Evolutionary conservation across 2,888 invertebrate genomes (phyloP).

Genomic region (Melanophora roralis): DNA sequence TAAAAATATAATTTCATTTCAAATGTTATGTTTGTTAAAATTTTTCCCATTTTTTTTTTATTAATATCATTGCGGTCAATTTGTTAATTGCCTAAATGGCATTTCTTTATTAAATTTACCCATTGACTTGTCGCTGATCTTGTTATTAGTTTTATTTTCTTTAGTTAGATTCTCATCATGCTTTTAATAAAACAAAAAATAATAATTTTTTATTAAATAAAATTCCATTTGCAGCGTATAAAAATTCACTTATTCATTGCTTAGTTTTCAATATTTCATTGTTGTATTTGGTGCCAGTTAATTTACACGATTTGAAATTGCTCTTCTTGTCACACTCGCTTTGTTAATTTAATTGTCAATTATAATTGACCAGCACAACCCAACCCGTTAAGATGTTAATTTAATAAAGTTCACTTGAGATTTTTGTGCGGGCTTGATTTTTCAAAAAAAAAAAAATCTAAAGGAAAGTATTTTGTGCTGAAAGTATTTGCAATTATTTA

Average conservation of each 20-base stretch:
- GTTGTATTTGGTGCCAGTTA: constrained; percentile 14
- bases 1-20: too few species aligned
- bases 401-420: constrained; percentile 22
- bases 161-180: neutral
- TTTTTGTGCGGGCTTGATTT: neutral
- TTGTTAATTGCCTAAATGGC: constrained; percentile 14
- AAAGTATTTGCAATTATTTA: too few species aligned
- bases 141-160: constrained; percentile 5
- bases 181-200: constrained; percentile 12
- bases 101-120: constrained; percentile 49
- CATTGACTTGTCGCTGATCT: constrained; percentile 46
- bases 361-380: constrained; percentile 28
- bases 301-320: constrained; percentile 34
- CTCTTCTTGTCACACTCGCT: constrained; percentile 37
- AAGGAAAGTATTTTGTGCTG: too few species aligned
- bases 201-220: constrained; percentile 23
- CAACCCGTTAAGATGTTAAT: constrained; percentile 21
- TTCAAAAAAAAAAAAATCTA: neutral
- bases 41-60: neutral
- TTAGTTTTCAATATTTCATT: constrained; percentile 37
- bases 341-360: constrained; percentile 52
- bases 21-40: too few species aligned
- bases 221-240: neutral
- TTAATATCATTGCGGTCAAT: constrained; percentile 39
- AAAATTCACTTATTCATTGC: neutral